Percentiles rank a stretch among this genome's conserved stretches.
Evolutionary conservation across 2,797 vertebrate species (phyloP).

Genomic region (Benthosema pterotum): DNA sequence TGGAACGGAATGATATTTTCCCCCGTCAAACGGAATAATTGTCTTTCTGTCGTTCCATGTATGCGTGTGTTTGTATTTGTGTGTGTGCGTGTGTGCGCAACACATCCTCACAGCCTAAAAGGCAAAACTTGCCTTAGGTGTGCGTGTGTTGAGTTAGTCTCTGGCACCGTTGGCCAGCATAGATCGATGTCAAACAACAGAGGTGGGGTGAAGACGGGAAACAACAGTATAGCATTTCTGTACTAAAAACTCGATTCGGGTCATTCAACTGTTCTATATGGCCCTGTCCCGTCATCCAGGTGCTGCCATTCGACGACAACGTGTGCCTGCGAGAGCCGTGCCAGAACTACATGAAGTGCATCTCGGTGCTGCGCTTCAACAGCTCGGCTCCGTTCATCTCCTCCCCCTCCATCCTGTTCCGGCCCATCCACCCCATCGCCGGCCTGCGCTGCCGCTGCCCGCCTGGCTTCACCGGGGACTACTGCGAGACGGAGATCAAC

Average conservation of each 20-base stretch:
- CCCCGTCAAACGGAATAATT: background rate
- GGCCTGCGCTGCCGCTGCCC: slow-evolving; percentile 97
- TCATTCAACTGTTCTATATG: too few relatives aligned
- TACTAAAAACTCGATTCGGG: too few relatives aligned
- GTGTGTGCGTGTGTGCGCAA: too few relatives aligned
- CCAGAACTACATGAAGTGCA: slow-evolving; percentile 99
- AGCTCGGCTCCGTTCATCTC: slow-evolving; percentile 96
- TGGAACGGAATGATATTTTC: background rate
- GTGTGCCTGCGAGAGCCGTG: slow-evolving; percentile 97
- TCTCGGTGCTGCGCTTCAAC: slow-evolving; percentile 96
- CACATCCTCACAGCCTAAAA: too few relatives aligned
- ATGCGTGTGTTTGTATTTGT: too few relatives aligned
- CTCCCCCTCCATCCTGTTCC: slow-evolving; percentile 92
- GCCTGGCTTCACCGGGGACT: slow-evolving; percentile 94
- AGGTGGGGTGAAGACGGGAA: too few relatives aligned
- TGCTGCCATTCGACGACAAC: slow-evolving; percentile 97
- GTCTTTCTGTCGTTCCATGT: too few relatives aligned
- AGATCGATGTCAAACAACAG: too few relatives aligned
- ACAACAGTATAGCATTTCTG: too few relatives aligned
- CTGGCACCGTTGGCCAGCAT: too few relatives aligned
- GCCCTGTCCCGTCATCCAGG: slow-evolving; percentile 54
- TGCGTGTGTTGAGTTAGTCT: too few relatives aligned
- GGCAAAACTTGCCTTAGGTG: too few relatives aligned
- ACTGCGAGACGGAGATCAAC: slow-evolving; percentile 97
- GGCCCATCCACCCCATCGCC: slow-evolving; percentile 95